Percentiles rank a stretch among this genome's conserved stretches.
Conservation (phyloP, 2,888 invertebrate genomes). For the Tipula helvola region DNA sequence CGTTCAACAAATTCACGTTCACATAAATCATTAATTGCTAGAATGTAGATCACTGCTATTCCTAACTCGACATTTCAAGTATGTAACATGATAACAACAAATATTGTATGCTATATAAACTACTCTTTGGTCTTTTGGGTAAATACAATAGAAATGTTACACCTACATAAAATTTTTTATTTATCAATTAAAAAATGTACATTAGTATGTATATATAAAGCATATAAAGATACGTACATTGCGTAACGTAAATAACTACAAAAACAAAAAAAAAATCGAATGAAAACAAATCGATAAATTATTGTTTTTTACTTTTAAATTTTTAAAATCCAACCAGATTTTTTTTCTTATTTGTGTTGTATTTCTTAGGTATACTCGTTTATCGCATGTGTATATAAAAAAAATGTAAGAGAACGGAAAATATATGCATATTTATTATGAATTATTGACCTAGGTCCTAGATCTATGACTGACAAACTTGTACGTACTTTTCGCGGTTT, state of each 20-base stretch:
- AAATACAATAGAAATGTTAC: not conserved
- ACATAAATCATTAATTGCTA: not conserved
- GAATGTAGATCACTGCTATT: not conserved
- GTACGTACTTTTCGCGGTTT: not conserved
- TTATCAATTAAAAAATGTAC: not conserved
- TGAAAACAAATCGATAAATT: not conserved
- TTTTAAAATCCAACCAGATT: not conserved
- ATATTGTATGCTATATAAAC: not conserved
- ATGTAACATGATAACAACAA: not conserved
- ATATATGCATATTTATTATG: not conserved
- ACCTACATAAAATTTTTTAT: not conserved
- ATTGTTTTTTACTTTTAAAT: not conserved
- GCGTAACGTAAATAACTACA: not conserved
- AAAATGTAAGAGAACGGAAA: not conserved
- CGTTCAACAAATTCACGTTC: not conserved
- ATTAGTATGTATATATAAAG: not conserved
- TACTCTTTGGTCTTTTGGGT: not conserved
- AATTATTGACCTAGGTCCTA: constrained; percentile 4
- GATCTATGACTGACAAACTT: not conserved
- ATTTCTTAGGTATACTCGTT: not conserved
- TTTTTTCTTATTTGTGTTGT: not conserved
- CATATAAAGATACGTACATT: not conserved
- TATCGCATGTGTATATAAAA: not conserved
- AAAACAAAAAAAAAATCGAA: not conserved
- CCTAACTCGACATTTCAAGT: not conserved